phyloP scores from a whole-genome alignment of 1,140 invertebrate species.

The Eumaeus atala region DNA sequence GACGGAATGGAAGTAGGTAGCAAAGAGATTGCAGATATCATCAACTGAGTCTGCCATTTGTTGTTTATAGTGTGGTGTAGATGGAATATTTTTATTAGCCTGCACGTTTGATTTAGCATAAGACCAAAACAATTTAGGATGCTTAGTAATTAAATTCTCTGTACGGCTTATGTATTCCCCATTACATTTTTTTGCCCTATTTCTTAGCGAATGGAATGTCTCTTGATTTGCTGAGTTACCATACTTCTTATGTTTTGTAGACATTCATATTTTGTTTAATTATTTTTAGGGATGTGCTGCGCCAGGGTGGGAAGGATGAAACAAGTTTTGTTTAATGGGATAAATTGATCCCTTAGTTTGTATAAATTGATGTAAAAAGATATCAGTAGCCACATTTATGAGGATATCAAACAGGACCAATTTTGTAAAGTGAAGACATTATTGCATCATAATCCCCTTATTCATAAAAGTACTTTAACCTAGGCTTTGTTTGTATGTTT shows the following conservation, averaged over 20 bases:
- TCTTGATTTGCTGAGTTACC: slow-evolving; percentile 15
- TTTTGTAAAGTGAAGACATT: neutral
- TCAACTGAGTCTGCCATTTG: neutral
- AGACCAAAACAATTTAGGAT: slow-evolving; percentile 23
- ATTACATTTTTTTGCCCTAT: slow-evolving; percentile 20
- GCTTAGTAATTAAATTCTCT: slow-evolving; percentile 15
- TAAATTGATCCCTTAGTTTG: neutral
- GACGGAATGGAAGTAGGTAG: too few relatives aligned
- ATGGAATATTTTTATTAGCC: neutral
- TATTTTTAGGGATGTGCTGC: slow-evolving; percentile 21
- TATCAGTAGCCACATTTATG: too few relatives aligned
- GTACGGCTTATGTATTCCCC: neutral
- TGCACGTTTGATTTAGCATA: slow-evolving; percentile 14
- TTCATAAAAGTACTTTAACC: slow-evolving; percentile 1
- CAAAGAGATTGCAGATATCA: too few relatives aligned
- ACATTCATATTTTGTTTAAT: slow-evolving; percentile 24
- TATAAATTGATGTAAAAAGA: neutral
- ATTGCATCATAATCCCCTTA: slow-evolving; percentile 6
- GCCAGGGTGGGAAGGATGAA: slow-evolving; percentile 20
- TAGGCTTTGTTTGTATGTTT: neutral
- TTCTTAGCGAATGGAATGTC: slow-evolving; percentile 15
- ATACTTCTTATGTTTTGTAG: slow-evolving; percentile 18
- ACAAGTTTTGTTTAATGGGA: neutral
- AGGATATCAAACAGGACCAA: neutral
- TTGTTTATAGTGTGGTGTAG: neutral